Evolutionary conservation across 2,888 invertebrate species (phyloP).

Genomic region (Aleiodes leptofemur): DNA sequence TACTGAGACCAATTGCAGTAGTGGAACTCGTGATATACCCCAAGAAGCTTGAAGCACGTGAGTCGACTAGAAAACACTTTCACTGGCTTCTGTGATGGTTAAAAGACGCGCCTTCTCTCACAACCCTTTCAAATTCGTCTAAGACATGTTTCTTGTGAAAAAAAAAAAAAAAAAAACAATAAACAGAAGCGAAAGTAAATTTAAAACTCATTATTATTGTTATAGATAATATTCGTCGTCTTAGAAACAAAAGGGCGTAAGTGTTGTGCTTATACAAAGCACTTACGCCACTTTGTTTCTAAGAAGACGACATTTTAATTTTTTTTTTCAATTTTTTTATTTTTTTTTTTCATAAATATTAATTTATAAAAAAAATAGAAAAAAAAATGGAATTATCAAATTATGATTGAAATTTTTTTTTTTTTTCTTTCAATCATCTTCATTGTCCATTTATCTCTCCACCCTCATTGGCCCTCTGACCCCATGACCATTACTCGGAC

Average conservation of each 20-base stretch:
- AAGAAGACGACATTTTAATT: too few species aligned
- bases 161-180: constrained; percentile 15
- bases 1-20: constrained; percentile 66
- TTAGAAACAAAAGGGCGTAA: too few species aligned
- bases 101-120: constrained; percentile 32
- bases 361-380: too few species aligned
- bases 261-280: too few species aligned
- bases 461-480: constrained; percentile 32
- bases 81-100: constrained; percentile 60
- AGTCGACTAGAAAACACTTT: constrained; percentile 68
- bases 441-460: constrained; percentile 21
- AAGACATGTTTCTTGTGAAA: constrained; percentile 5
- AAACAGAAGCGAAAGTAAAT: constrained; percentile 24
- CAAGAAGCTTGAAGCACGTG: constrained; percentile 66
- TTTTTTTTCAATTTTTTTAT: too few species aligned
- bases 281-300: too few species aligned
- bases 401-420: too few species aligned
- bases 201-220: neutral
- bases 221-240: too few species aligned
- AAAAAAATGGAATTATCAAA: too few species aligned
- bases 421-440: neutral
- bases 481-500: constrained; percentile 11
- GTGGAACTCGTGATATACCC: constrained; percentile 68
- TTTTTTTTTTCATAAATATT: too few species aligned
- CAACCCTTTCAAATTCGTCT: neutral